Percentiles rank a stretch among this genome's conserved stretches.
Evolutionary conservation across 2,888 invertebrate genomes (phyloP).

Genomic region (Erebia epiphron): DNA sequence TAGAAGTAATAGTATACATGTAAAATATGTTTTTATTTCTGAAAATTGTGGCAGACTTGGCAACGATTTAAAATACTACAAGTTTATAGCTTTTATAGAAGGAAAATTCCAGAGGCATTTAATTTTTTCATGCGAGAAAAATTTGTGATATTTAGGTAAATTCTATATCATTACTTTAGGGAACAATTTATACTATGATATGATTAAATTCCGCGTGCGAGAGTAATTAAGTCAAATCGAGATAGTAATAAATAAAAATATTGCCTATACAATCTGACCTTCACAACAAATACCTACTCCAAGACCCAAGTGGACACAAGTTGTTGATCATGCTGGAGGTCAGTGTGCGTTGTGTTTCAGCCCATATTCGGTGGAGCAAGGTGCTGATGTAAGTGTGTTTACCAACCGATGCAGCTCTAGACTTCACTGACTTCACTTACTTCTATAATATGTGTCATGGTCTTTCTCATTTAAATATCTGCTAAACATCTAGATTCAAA

Average conservation of each 20-base stretch:
- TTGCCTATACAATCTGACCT: conserved; percentile 1
- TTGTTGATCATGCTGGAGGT: conserved; percentile 31
- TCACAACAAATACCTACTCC: conserved; percentile 7
- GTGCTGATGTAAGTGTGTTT: conserved; percentile 38
- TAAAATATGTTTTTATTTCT: no score
- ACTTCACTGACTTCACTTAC: conserved; percentile 34
- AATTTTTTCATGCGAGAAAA: no score
- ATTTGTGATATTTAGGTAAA: no score
- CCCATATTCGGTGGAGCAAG: conserved; percentile 51
- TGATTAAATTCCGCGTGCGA: no score
- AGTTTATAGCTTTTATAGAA: no score
- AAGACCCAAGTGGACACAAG: conserved; percentile 13
- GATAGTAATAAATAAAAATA: not conserved
- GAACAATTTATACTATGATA: no score
- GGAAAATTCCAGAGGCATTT: no score
- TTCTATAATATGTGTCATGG: conserved; percentile 41
- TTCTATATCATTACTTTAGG: no score
- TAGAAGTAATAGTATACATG: not conserved
- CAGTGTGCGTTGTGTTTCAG: conserved; percentile 25
- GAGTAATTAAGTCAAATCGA: not conserved
- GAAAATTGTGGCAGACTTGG: no score
- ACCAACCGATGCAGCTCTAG: conserved; percentile 26
- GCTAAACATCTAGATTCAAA: conserved; percentile 14
- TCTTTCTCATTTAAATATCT: conserved; percentile 29
- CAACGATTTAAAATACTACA: no score